Evolutionary conservation across 2,888 invertebrate species (phyloP).

Genomic region (Celastrina argiolus): DNA sequence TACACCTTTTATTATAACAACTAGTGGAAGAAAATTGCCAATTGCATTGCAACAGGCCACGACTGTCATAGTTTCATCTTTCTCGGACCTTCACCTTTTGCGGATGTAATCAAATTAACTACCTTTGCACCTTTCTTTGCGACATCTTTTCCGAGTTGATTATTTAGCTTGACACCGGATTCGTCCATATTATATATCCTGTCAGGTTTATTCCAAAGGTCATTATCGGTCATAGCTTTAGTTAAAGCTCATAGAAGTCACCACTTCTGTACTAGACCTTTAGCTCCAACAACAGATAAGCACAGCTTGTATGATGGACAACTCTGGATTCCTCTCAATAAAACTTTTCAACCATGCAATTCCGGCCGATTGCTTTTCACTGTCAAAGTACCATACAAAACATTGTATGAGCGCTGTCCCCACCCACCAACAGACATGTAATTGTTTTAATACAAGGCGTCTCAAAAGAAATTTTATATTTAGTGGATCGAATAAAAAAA

Average conservation of each 20-base stretch:
- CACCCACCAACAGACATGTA: too few relatives aligned
- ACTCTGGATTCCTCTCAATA: conserved; percentile 30
- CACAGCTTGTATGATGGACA: conserved; percentile 11
- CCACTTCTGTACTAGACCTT: conserved; percentile 23
- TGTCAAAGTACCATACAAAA: too few relatives aligned
- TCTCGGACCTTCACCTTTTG: too few relatives aligned
- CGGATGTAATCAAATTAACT: conserved; percentile 41
- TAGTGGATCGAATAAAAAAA: neutral
- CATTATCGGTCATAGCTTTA: neutral
- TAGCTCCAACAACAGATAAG: conserved; percentile 21
- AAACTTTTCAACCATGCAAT: too few relatives aligned
- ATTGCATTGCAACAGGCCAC: conserved; percentile 40
- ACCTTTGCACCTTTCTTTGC: conserved; percentile 44
- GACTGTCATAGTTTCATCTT: conserved; percentile 39
- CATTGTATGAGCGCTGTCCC: too few relatives aligned
- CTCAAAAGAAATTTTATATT: neutral
- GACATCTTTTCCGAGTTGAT: conserved; percentile 45
- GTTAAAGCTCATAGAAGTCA: conserved; percentile 24
- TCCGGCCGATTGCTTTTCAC: too few relatives aligned
- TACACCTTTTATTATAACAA: neutral
- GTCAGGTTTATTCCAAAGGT: conserved; percentile 34
- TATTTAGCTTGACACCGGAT: conserved; percentile 47
- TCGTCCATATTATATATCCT: conserved; percentile 50
- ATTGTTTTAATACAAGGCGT: too few relatives aligned
- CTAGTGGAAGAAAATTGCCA: conserved; percentile 34